Evolutionary conservation across 2,797 vertebrate genomes (phyloP).

Genomic region (Linurgus olivaceus): DNA sequence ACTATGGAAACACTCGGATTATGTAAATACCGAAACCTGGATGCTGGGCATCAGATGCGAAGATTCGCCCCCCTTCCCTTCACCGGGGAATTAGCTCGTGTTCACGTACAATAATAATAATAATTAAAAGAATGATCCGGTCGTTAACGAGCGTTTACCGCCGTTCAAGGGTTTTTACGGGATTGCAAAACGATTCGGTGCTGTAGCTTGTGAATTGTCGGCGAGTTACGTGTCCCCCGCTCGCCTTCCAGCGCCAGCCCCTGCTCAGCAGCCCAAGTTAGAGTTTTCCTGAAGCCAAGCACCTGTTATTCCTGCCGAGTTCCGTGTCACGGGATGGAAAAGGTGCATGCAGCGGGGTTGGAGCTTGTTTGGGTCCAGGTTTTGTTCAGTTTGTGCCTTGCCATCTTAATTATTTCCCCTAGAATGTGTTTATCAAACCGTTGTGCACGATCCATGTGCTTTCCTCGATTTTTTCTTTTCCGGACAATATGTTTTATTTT

Average conservation of each 20-base stretch:
- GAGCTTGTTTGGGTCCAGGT: background rate
- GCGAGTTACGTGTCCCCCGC: background rate
- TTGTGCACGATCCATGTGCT: background rate
- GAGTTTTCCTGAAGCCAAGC: constrained; percentile 3
- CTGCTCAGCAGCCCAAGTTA: background rate
- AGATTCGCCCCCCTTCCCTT: background rate
- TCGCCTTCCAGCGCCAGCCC: background rate
- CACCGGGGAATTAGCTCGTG: background rate
- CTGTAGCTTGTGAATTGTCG: background rate
- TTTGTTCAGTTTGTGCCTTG: background rate
- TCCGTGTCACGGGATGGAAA: constrained; percentile 19
- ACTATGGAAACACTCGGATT: constrained; percentile 61
- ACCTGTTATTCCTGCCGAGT: constrained; percentile 33
- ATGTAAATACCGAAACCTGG: constrained; percentile 48
- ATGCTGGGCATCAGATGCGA: background rate
- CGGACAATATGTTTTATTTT: background rate
- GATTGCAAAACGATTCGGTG: background rate
- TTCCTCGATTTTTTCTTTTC: background rate
- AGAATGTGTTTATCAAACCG: background rate
- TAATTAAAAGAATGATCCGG: background rate
- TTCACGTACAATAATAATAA: background rate
- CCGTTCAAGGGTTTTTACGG: background rate
- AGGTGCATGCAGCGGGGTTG: background rate
- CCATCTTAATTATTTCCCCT: background rate
- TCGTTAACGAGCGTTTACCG: background rate